Evolutionary conservation across 2,797 vertebrate species (phyloP), one percentile per base, ranked within the genome.

Genomic region (Chrysocyon brachyurus): DNA sequence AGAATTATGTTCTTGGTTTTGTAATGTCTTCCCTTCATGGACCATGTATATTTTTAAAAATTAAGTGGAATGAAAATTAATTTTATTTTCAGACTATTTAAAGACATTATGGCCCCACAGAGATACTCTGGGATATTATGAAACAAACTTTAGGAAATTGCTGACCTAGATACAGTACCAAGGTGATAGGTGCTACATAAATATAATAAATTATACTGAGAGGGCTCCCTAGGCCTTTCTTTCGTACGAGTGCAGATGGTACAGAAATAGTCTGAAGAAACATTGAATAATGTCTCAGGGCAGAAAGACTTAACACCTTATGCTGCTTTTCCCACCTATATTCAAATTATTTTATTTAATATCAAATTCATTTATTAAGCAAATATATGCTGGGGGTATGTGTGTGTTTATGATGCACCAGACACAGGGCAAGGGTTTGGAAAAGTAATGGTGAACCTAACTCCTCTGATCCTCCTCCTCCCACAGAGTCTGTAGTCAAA

Each of bases 121-220:
- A 98, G 94, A 97, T 92, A 92, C 61, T 86, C 84, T 87, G 54
- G 57, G 33, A 97, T 94, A 92, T 98, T 97, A 89, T 84, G 85
- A 96, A 98, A 86, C 79, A 97, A 92, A 96, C 94, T 92, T 96
- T 95, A 92, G 97, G 96, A 98, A 95, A 95, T 97, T 10, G 14
- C 86, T 97, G 97, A 97, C 97, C 98, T 96, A 98, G 96, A 98
- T 98, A 92, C 28, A 78, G 93, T 33, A 81, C 6, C 95, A 96
- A 97, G 96, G 97, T 98, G 97, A 97, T 97, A 97, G 97, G 96
- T 97, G 64, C 90, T 95, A 87, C 89, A 94, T 96, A 92, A 95
- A 96, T 94, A 83, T 90, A 96, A 97, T 97, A 96, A 97, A 97
- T 98, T 97, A 97, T 96, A 87, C 90, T 17, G 79, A 97, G 66